Conservation (phyloP, 2,888 invertebrate genomes). For the Meliscaeva auricollis region DNA sequence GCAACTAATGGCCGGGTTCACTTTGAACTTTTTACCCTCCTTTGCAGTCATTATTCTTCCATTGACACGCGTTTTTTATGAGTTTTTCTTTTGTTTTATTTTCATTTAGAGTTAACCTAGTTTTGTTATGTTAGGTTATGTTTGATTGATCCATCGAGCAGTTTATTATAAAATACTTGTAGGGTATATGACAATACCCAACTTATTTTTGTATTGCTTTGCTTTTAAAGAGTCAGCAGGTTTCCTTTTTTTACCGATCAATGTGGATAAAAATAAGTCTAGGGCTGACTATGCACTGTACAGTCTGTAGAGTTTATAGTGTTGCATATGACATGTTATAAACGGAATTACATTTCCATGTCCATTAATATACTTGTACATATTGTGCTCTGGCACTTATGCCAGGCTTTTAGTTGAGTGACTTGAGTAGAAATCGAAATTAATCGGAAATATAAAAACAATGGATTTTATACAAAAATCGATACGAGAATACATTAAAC, state of each 20-base stretch:
- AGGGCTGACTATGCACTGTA: background rate
- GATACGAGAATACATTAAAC: slow-evolving; percentile 31
- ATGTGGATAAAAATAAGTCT: slow-evolving; percentile 33
- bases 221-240: slow-evolving; percentile 40
- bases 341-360: slow-evolving; percentile 21
- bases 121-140: slow-evolving; percentile 47
- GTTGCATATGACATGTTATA: background rate
- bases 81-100: slow-evolving; percentile 3
- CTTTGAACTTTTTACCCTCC: slow-evolving; percentile 49
- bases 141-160: slow-evolving; percentile 57
- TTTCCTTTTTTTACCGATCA: slow-evolving; percentile 48
- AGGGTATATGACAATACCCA: slow-evolving; percentile 39
- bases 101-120: slow-evolving; percentile 59
- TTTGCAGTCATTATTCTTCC: slow-evolving; percentile 34
- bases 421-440: slow-evolving; percentile 51
- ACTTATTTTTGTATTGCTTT: slow-evolving; percentile 37
- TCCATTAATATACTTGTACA: slow-evolving; percentile 17
- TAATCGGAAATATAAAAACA: slow-evolving; percentile 23
- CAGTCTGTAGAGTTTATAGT: slow-evolving; percentile 6
- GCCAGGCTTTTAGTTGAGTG: slow-evolving; percentile 55
- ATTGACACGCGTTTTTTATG: slow-evolving; percentile 48
- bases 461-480: slow-evolving; percentile 45
- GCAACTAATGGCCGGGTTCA: slow-evolving; percentile 61
- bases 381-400: slow-evolving; percentile 38
- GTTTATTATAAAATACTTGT: slow-evolving; percentile 40